Evolutionary conservation across 2,797 vertebrate species (phyloP), one percentile per base, ranked within the genome.

Genomic region (Neosilurus hyrtlii): DNA sequence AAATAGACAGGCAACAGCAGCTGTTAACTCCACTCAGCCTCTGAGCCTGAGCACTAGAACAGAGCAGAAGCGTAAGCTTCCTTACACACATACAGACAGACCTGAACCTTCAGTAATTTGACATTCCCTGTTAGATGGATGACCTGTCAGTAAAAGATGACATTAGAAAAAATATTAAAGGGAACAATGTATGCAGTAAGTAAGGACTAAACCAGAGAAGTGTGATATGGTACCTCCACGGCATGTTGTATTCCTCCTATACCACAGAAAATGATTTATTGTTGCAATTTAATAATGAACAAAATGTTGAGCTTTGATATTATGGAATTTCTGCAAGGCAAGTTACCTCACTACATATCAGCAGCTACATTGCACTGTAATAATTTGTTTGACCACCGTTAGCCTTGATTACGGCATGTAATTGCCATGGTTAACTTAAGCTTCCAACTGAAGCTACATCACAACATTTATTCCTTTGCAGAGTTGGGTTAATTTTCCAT

Each of bases 1-100:
- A 89, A 92, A 93, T 90, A 90, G 93, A 94, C 88, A 86, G 83
- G 88, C 88, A 86, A 85, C 86, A 89, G 89, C 93, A 94, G 92
- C 91, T 94, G 93, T 61, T 59, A 52, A 57, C 62, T 68, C 22
- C 30, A 67, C 84, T 79, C 73, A 59, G 54, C 67, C 54, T 22
- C 76, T 52, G n/a, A 61, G 74, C 35, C 79, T 73, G 67, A 51
- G 54, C 68, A 73, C 22, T 57, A 11, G n/a, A 72, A 82, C 62
- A 78, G 65, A 72, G n/a, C 73, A 37, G 54, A 15, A 20, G 72
- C 56, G 24, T 57, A 11, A 14, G 56, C 56, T 76, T 73, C n/a
- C 52, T 73, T 20, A 73, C 52, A 56, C 72, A 49, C n/a, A n/a
- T n/a, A 15, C 6, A 54, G 66, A 49, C 57, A 52, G 66, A 12